These are phyloP conservation scores for Watsonalla binaria DNA, from an alignment of 2,888 invertebrate species.

Conservation along the genomic window DNA sequence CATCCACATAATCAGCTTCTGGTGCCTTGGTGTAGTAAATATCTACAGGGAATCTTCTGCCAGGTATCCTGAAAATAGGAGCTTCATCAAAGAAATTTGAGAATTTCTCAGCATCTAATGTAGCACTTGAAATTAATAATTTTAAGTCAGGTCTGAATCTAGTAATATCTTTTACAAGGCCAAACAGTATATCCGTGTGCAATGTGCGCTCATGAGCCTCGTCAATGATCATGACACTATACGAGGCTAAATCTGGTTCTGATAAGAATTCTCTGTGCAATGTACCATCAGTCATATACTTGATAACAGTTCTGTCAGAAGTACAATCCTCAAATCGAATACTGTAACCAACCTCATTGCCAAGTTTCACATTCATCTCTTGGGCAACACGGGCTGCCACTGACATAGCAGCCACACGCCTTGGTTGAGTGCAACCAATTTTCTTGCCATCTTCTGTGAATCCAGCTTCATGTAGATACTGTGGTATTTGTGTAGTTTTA, in stretches of 20 bases:
- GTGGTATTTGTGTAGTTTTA: constrained; percentile 99
- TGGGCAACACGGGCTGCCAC: constrained; percentile 98
- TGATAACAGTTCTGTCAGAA: constrained; percentile 96
- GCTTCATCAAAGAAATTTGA: constrained; percentile 99
- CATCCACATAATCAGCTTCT: constrained; percentile 99
- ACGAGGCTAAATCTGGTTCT: constrained; percentile 96
- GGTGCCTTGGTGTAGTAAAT: constrained; percentile 99
- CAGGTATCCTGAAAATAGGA: constrained; percentile 98
- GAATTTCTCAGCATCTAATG: constrained; percentile 98
- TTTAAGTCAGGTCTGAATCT: constrained; percentile 96
- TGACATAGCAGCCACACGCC: constrained; percentile 99
- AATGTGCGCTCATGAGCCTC: constrained; percentile 99
- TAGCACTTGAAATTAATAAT: constrained; percentile 97
- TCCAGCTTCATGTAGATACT: constrained; percentile 97
- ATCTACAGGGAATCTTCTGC: constrained; percentile 98
- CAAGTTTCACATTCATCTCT: constrained; percentile 97
- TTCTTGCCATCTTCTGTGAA: constrained; percentile 90
- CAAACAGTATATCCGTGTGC: constrained; percentile 98
- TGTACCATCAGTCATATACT: constrained; percentile 99
- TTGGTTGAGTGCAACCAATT: constrained; percentile 98
- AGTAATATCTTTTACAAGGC: constrained; percentile 96
- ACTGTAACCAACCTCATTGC: constrained; percentile 92
- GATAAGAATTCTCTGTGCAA: constrained; percentile 97
- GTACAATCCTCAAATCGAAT: constrained; percentile 99
- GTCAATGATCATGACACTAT: constrained; percentile 99